Percentiles rank a stretch among this genome's conserved stretches.
Conservation (phyloP, 37 sponge, comb jelly and placozoan genomes). For the Chondrilla cf. caribensis region DNA sequence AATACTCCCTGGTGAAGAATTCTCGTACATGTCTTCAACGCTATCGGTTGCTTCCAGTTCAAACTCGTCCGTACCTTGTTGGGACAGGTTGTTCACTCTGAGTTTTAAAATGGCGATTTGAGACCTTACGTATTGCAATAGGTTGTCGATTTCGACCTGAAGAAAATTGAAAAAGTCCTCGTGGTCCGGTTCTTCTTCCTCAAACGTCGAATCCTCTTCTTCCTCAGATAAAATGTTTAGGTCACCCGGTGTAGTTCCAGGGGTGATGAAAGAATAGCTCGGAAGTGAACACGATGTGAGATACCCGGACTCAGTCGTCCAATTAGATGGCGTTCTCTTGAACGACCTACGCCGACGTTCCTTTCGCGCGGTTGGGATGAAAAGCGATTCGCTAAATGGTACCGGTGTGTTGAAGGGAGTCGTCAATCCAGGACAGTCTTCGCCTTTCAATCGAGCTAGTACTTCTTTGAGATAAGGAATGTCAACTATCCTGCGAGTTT, state of each 20-base stretch:
- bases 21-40: not conserved
- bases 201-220: not conserved
- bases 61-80: not conserved
- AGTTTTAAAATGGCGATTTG: not conserved
- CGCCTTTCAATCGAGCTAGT: not conserved
- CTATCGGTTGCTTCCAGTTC: not conserved
- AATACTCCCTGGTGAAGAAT: not conserved
- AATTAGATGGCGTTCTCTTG: not conserved
- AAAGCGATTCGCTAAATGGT: not conserved
- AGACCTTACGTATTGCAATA: not conserved
- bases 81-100: not conserved
- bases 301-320: not conserved
- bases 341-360: not conserved
- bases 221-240: not conserved
- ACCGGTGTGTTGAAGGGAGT: constrained; percentile 6
- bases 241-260: not conserved
- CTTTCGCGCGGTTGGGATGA: not conserved
- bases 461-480: not conserved
- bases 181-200: not conserved
- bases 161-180: not conserved
- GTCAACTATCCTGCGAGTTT: constrained; percentile 4
- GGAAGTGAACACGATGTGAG: not conserved
- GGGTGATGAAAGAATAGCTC: not conserved
- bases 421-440: not conserved
- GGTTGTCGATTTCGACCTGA: not conserved